phyloP scores from a whole-genome alignment of 1,140 invertebrate species.

The Reticulitermes speratus region DNA sequence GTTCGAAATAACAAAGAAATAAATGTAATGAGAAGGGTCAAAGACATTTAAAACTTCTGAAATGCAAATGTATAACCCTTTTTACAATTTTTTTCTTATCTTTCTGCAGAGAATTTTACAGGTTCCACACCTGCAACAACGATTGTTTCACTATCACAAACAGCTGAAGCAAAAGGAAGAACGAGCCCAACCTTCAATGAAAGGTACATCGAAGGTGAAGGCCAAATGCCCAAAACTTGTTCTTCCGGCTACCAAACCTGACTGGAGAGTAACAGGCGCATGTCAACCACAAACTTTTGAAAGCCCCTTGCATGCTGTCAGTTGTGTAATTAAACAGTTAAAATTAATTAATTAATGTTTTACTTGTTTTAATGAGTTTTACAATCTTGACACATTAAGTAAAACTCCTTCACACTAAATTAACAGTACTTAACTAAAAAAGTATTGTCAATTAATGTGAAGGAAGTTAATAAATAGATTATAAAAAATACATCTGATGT shows the following conservation, averaged over 20 bases:
- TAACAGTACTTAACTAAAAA: no score
- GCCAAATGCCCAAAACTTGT: not conserved
- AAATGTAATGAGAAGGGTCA: not conserved
- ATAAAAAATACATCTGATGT: no score
- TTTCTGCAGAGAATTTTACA: not conserved
- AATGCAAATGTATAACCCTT: not conserved
- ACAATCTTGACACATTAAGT: no score
- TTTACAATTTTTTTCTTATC: not conserved
- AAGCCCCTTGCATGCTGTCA: not conserved
- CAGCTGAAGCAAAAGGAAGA: slow-evolving; percentile 5
- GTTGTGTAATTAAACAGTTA: not conserved
- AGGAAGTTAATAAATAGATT: no score
- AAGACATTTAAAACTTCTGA: not conserved
- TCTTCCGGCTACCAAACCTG: not conserved
- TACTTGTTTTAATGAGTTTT: no score
- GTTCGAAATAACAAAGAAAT: not conserved
- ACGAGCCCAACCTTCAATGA: not conserved
- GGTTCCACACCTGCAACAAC: not conserved
- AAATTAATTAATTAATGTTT: not conserved
- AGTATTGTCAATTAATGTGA: no score
- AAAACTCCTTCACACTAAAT: no score
- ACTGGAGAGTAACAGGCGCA: not conserved
- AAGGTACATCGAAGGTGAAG: not conserved
- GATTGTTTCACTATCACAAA: not conserved
- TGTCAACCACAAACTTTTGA: not conserved